Evolutionary conservation across 2,797 vertebrate species (phyloP), one percentile per base, ranked within the genome.

Genomic region (Dryobates pubescens): DNA sequence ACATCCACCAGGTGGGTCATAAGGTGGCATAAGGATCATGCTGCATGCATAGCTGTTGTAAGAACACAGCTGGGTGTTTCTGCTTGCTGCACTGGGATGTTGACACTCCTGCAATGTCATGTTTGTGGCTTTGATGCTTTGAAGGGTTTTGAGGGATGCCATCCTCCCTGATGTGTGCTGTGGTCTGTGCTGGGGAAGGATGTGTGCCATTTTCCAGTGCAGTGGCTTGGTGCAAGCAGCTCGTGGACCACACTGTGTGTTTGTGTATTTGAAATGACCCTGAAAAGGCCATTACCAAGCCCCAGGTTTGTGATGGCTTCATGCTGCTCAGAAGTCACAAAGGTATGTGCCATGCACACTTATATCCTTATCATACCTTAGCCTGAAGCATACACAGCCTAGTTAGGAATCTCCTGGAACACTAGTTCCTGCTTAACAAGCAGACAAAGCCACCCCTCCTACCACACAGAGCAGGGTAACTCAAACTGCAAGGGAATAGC

Each of bases 1-100:
- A 38, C 38, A 38, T 38, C 11, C 38, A 38, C 38, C 38, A 38
- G 38, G 38, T 38, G 38, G 38, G 5, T 38, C 38, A 38, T 17
- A 43, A 43, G 26, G 29, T 27, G 29, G 8, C 5, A 1, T 23
- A 26, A 80, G 71, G 14, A 22, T 24, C 0, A 1, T 26, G 10
- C 17, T 22, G 9, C 34, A 9, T 22, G 29, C 7, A 3, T 49
- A 43, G 51, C 19, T 58, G 16, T 29, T 77, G 24, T 3, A 32
- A 43, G 56, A 51, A 41, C 49, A 49, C 17, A 34, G 20, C 15
- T 56, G 34, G 20, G 9, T 56, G 3, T 10, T 59, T 69, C 41
- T 8, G 24, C 41, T 56, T 1, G 1, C n/a, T 64, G 53, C 53
- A 38, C 10, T 16, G 51, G 34, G 36, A 20, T 24, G 51, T 57